A percentile compares a stretch with the other conserved stretches of the same genome.
These are phyloP conservation scores for Podarcis siculus DNA, from an alignment of 2,797 vertebrate species.

Conservation along the genomic window DNA sequence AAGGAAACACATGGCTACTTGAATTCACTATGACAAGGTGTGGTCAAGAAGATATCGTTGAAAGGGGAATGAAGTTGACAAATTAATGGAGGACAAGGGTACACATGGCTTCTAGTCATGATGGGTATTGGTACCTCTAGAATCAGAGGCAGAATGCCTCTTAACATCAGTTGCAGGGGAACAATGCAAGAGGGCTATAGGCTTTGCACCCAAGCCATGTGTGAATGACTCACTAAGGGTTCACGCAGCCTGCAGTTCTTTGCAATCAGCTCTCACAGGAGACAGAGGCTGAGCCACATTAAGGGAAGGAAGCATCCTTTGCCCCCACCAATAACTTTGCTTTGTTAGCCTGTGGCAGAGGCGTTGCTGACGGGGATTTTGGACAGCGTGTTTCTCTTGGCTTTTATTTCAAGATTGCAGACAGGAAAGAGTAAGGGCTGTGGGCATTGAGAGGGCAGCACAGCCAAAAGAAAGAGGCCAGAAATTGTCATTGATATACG, in stretches of 20 bases:
- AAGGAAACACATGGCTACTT: too few species aligned
- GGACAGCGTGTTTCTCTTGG: too few species aligned
- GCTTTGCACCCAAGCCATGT: neutral
- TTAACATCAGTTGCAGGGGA: too few species aligned
- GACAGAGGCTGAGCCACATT: neutral
- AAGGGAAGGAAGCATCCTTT: neutral
- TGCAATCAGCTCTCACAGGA: neutral
- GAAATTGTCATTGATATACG: neutral
- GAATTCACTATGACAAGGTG: too few species aligned
- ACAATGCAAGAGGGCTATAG: neutral
- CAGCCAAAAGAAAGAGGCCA: neutral
- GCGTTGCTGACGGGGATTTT: neutral
- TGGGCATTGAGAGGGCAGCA: neutral
- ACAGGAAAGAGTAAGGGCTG: neutral
- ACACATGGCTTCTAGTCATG: too few species aligned
- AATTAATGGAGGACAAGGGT: too few species aligned
- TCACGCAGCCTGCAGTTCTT: neutral
- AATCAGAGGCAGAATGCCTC: too few species aligned
- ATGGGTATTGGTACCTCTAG: too few species aligned
- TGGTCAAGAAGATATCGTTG: too few species aligned
- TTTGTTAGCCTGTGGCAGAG: neutral
- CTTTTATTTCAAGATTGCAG: neutral
- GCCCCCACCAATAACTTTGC: neutral
- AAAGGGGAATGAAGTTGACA: too few species aligned
- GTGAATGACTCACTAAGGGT: neutral